A percentile compares a stretch with the other conserved stretches of the same genome.
These are phyloP conservation scores for Psittacula echo DNA, from an alignment of 2,797 vertebrate genomes.

Conservation along the genomic window DNA sequence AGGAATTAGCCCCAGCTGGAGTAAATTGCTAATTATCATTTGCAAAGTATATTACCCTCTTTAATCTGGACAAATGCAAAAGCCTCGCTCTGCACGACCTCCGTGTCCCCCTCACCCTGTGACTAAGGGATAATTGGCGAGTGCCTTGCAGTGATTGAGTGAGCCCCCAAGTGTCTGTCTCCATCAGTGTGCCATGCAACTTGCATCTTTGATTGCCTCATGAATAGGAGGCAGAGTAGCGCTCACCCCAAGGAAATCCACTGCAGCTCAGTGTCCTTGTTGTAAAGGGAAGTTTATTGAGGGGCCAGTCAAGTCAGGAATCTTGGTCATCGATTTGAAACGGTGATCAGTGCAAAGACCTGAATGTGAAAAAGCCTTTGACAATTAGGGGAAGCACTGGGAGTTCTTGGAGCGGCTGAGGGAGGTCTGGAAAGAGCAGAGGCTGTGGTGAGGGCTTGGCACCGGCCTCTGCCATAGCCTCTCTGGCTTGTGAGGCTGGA, in stretches of 20 bases:
- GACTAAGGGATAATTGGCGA: not conserved
- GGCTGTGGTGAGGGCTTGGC: not conserved
- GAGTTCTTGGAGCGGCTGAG: not conserved
- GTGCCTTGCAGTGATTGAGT: not conserved
- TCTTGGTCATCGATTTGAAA: not conserved
- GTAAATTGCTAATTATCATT: constrained; percentile 48
- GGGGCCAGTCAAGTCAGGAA: not conserved
- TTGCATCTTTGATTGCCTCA: not conserved
- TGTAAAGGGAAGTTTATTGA: not conserved
- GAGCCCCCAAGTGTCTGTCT: not conserved
- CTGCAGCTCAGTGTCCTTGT: not conserved
- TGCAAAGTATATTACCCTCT: not conserved
- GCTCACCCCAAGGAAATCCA: not conserved
- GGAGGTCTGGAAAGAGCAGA: not conserved
- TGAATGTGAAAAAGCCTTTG: not conserved
- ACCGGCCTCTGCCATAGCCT: not conserved
- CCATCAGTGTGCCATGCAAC: not conserved
- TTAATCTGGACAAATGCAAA: not conserved
- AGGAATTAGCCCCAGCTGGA: constrained; percentile 46
- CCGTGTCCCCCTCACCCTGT: not conserved
- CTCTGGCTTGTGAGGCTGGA: fast-evolving
- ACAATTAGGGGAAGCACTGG: not conserved
- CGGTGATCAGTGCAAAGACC: not conserved
- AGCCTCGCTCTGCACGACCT: not conserved
- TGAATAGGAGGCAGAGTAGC: not conserved